Evolutionary conservation across 2,113 vertebrate species (phyloP).

Genomic region (Grus americana): DNA sequence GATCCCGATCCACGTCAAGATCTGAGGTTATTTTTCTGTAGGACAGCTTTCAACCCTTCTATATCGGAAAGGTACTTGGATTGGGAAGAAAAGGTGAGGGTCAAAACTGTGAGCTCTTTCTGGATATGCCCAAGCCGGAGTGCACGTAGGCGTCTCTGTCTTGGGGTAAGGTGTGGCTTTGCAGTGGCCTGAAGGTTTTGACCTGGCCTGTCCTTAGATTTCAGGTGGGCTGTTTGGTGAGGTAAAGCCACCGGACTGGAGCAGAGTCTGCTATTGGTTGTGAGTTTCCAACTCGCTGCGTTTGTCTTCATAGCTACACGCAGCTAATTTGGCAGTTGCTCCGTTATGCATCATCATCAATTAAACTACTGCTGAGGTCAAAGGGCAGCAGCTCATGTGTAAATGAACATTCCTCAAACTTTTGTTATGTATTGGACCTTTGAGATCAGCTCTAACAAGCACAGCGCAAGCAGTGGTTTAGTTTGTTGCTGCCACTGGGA

Average conservation of each 20-base stretch:
- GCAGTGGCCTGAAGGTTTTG: neutral
- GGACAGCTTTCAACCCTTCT: neutral
- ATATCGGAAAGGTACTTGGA: neutral
- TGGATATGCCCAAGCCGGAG: neutral
- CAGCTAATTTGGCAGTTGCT: neutral
- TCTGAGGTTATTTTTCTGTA: neutral
- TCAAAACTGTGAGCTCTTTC: neutral
- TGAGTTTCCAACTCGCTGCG: neutral
- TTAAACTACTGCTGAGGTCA: slow-evolving; percentile 72
- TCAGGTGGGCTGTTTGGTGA: neutral
- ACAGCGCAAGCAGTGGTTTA: slow-evolving; percentile 41
- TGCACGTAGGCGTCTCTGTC: accelerated
- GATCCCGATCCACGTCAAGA: neutral
- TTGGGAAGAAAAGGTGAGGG: neutral
- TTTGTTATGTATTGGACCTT: slow-evolving; percentile 61
- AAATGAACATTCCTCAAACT: slow-evolving; percentile 64
- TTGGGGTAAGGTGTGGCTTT: accelerated
- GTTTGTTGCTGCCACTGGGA: slow-evolving; percentile 67
- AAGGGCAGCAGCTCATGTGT: slow-evolving; percentile 71
- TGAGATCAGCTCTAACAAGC: slow-evolving; percentile 78
- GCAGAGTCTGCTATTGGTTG: neutral
- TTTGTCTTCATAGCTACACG: neutral
- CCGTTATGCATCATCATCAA: neutral
- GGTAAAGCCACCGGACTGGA: neutral
- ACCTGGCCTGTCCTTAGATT: neutral